Evolutionary conservation across 2,797 vertebrate genomes (phyloP), one percentile per base, ranked within the genome.

Genomic region (Limosa lapponica): DNA sequence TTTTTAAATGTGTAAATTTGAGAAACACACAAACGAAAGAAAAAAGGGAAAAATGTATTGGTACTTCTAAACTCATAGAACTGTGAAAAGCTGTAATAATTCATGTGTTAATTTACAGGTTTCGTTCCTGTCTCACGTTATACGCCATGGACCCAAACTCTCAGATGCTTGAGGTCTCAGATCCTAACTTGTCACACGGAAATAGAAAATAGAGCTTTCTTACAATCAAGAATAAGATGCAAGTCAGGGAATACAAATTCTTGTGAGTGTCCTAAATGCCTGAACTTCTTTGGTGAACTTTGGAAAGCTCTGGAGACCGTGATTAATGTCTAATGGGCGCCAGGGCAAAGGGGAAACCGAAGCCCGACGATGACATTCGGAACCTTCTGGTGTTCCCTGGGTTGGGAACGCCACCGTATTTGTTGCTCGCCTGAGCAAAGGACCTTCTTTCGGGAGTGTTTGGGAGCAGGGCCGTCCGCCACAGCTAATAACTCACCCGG

Each of bases 401-500:
- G 84, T 95, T 94, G 96, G 80, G 96, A 97, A 97, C 93, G 95
- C 95, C 95, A 92, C 70, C 7, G 8, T 91, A 96, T 97, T 96
- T 96, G 97, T 96, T 97, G 89, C 96, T 95, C 95, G 95, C 94
- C 75, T 94, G 82, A 96, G 91, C 70, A 69, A 96, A 93, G 96
- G 95, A 97, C 95, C 86, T 96, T 97, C 97, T 52, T 52, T 97
- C 96, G 74, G 95, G 95, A 97, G 95, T 92, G 88, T 96, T 97
- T 97, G 93, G 97, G 97, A 98, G 96, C 97, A 96, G 96, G 96
- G 96, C 94, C 96, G 96, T 98, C 97, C 96, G 92, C 91, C 95
- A 93, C 98, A 98, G 98, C 96, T 98, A 97, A 98, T 98, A 98
- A 98, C 78, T 98, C 98, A 98, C 86, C 77, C 92, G 72, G 95